Evolutionary conservation across 2,888 invertebrate genomes (phyloP).

Genomic region (Agriopis aurantiaria): DNA sequence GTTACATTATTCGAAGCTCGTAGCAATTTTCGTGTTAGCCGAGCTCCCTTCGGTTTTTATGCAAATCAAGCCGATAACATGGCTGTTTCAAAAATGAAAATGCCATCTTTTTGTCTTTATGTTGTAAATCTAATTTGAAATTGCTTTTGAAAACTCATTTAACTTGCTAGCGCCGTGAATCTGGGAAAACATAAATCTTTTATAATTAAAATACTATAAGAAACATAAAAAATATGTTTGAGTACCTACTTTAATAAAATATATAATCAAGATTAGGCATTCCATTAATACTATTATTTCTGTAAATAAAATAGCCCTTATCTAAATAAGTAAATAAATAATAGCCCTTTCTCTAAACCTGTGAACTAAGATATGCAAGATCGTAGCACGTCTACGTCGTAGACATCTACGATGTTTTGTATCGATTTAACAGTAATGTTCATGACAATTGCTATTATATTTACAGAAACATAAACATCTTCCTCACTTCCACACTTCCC

Average conservation of each 20-base stretch:
- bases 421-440: not conserved
- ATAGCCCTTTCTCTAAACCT: not conserved
- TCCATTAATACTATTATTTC: not conserved
- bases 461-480: conserved; percentile 27
- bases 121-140: conserved; percentile 41
- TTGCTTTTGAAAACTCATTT: conserved; percentile 43
- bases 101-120: conserved; percentile 38
- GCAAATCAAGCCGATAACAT: conserved; percentile 43
- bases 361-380: not conserved
- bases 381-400: not conserved
- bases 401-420: not conserved
- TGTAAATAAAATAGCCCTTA: not conserved
- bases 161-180: conserved; percentile 35
- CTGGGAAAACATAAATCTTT: conserved; percentile 41
- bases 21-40: conserved; percentile 39
- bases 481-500: conserved; percentile 38
- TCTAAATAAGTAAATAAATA: too few relatives aligned
- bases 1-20: conserved; percentile 29
- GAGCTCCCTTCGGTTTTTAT: conserved; percentile 37
- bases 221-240: not conserved
- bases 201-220: conserved; percentile 45
- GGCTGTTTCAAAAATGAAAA: conserved; percentile 40
- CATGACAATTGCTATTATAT: conserved; percentile 12
- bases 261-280: not conserved
- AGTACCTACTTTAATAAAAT: conserved; percentile 18